Base-by-base conservation (phyloP, 2,113 vertebrate genomes). In the Tretioscincus oriximinensis region DNA sequence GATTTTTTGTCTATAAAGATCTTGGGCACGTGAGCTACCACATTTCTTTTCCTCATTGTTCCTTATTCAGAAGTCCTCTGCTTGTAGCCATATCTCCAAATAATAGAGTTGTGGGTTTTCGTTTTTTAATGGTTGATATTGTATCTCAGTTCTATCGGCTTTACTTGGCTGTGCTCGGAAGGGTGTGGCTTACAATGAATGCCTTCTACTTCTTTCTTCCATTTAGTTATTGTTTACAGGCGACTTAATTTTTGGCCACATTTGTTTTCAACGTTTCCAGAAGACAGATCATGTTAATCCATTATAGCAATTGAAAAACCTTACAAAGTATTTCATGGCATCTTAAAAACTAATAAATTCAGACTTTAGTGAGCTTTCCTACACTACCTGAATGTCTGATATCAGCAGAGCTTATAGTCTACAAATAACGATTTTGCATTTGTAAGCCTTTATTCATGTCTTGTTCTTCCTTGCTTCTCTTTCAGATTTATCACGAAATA, bases 401-500 rank as follows among this genome's bases (percentile, higher is more conserved):
- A 28, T 65, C 64, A 26, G 28, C 64, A 10, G 9, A 28, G 4
- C 26, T 28, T 65, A 65, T 28, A n/a, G 26, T 9, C 73, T 16
- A 10, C 20, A 35, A 58, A 21, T 16, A 26, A 11, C 11, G 2
- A 16, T 61, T 2, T 14, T 21, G 49, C n/a, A 20, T 16, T 41
- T 7, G 6, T 21, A 2, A 1, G 1, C 9, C 58, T 49, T 35
- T 1, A 4, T 76, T 28, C 2, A 22, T 29, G 29, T 84, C 77
- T 5, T 77, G 41, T 12, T 76, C 20, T 79, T 83, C 63, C 61
- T 82, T 83, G 51, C 51, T 58, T 28, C 49, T 77, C 31, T 68
- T 84, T 80, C 86, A 99, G 98, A 99, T 90, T 85, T 99, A 82
- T 99, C 98, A 31, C 95, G 97, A 85, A 99, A 99, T 93, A 96